Evolutionary conservation across 2,113 vertebrate genomes (phyloP).

Genomic region (Anguilla japonica): DNA sequence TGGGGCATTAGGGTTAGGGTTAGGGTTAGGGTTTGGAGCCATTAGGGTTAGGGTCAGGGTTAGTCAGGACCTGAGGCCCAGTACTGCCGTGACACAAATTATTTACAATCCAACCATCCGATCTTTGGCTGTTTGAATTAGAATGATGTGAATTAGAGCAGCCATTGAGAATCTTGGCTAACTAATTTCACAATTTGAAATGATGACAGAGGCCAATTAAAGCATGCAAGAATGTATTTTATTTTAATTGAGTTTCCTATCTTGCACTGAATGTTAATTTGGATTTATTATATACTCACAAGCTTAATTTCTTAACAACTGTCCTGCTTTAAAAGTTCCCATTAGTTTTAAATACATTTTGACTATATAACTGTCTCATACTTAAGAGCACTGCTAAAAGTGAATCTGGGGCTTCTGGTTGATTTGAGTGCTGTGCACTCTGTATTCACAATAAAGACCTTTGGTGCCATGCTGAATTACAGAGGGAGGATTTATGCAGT

Average conservation of each 20-base stretch:
- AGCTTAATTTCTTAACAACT: not conserved
- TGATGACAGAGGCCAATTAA: conserved; percentile 1
- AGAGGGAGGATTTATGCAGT: not conserved
- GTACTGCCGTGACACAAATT: not conserved
- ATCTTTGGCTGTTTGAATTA: not conserved
- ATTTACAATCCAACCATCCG: not conserved
- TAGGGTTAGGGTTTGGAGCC: too few species aligned
- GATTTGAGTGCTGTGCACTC: not conserved
- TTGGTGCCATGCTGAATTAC: too few species aligned
- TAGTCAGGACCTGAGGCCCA: too few species aligned
- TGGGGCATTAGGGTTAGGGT: too few species aligned
- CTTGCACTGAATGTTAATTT: conserved; percentile 1
- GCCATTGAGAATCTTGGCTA: not conserved
- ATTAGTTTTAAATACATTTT: not conserved
- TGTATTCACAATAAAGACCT: not conserved
- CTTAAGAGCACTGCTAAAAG: not conserved
- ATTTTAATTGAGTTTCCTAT: conserved; percentile 1
- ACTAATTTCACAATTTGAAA: conserved; percentile 1
- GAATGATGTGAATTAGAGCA: not conserved
- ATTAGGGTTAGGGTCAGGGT: too few species aligned
- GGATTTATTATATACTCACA: conserved; percentile 1
- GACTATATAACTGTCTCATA: not conserved
- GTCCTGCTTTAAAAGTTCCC: not conserved
- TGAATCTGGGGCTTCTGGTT: not conserved
- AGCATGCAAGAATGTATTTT: not conserved